These are phyloP conservation scores for Natrix natrix DNA, from an alignment of 2,797 vertebrate species.

Conservation along the genomic window DNA sequence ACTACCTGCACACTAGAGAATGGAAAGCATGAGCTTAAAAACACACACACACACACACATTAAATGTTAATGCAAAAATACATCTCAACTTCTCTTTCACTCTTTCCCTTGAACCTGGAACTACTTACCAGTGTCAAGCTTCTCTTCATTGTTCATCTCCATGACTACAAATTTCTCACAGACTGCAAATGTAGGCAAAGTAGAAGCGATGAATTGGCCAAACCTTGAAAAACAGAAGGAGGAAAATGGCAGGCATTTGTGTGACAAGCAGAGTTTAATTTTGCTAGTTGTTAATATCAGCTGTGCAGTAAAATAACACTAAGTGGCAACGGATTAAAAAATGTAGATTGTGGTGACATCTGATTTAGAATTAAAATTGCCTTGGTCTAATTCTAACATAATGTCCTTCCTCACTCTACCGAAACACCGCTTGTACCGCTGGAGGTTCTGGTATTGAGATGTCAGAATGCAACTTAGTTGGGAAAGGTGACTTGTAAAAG, in stretches of 20 bases:
- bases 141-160: slow-evolving; percentile 95
- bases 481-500: neutral
- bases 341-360: neutral
- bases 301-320: neutral
- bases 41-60: neutral
- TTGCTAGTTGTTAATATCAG: slow-evolving; percentile 37
- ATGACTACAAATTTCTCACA: slow-evolving; percentile 98
- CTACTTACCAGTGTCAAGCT: slow-evolving; percentile 85
- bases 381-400: neutral
- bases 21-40: neutral
- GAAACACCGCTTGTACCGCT: neutral
- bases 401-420: neutral
- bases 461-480: neutral
- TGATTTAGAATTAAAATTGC: neutral
- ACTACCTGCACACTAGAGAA: neutral
- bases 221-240: slow-evolving; percentile 75
- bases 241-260: slow-evolving; percentile 28
- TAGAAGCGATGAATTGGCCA: slow-evolving; percentile 97
- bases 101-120: slow-evolving; percentile 10
- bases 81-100: neutral
- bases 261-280: slow-evolving; percentile 34
- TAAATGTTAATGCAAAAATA: slow-evolving; percentile 1
- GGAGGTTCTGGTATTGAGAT: neutral
- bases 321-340: neutral
- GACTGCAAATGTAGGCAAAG: slow-evolving; percentile 93